Percentiles rank a stretch among this genome's conserved stretches.
Conservation (phyloP, 2,797 vertebrate genomes). For the Lindbergichthys nudifrons region DNA sequence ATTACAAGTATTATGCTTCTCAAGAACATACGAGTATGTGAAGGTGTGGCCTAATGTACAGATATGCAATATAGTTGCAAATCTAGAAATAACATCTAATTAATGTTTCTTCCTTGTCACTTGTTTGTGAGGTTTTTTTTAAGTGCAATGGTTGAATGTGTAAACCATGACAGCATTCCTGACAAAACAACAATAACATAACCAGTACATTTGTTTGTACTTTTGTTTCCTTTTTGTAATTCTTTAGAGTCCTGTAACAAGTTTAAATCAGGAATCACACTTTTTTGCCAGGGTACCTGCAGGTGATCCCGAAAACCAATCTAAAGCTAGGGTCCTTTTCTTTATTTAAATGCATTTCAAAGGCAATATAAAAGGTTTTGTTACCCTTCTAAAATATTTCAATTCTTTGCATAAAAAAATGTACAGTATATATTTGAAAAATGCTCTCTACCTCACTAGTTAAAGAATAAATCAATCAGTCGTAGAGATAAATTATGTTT, state of each 20-base stretch:
- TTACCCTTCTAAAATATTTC: neutral
- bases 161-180: neutral
- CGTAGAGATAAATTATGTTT: neutral
- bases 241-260: neutral
- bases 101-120: neutral
- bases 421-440: neutral
- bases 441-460: neutral
- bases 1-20: conserved; percentile 8
- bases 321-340: neutral
- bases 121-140: neutral
- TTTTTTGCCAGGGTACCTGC: neutral
- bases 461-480: neutral
- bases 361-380: neutral
- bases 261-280: neutral
- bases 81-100: neutral
- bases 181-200: neutral
- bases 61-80: neutral
- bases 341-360: neutral
- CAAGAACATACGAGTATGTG: neutral
- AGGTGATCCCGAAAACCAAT: neutral
- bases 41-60: neutral
- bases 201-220: neutral
- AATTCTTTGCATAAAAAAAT: too few relatives aligned
- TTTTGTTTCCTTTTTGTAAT: neutral
- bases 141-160: neutral